Base-by-base conservation (phyloP, 2,797 vertebrate genomes). In the Hafferia zeledoni region DNA sequence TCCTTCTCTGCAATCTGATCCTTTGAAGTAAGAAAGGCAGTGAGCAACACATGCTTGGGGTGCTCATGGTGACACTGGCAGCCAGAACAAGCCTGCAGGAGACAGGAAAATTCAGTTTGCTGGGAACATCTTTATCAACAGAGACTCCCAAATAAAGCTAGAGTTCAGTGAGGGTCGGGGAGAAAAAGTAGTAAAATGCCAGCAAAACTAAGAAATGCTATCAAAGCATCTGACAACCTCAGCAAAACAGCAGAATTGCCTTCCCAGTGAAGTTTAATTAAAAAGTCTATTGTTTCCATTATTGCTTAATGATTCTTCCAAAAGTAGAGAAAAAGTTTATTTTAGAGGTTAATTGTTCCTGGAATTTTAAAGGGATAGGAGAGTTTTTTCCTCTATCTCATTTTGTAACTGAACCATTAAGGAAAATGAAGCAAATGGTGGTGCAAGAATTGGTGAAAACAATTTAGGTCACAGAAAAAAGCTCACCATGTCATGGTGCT, bases 221-320 rank as follows among this genome's bases (percentile, higher is more conserved):
- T 89, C 65, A 56, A 64, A 43, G 67, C n/a, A 69, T 79, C 89
- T 68, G 84, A 76, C 70, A 71, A 93, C 43, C 72, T 96, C 90
- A 96, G 87, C 78, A 95, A 89, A 89, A 90, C 76, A 90, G 24
- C 60, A 88, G 46, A 88, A 94, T 83, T 92, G 60, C 77, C 70
- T 96, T 87, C 56, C 78, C 64, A 74, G 65, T 93, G 76, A 92
- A 95, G 79, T 87, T 96, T 95, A 95, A 96, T 96, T 95, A 87
- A 95, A 90, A 88, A 90, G 78, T 47, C 85, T 91, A 47, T 87
- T 79, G 63, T 96, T 94, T 91, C 85, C 74, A 50, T 89, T 91
- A 76, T 95, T 87, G 71, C 75, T 94, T 92, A 94, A 96, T 74
- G 80, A 94, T 84, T 96, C 85, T 78, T 85, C 27, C 43, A 87